Evolutionary conservation across 1,140 invertebrate species (phyloP).

Genomic region (Paraescarpia echinospica): DNA sequence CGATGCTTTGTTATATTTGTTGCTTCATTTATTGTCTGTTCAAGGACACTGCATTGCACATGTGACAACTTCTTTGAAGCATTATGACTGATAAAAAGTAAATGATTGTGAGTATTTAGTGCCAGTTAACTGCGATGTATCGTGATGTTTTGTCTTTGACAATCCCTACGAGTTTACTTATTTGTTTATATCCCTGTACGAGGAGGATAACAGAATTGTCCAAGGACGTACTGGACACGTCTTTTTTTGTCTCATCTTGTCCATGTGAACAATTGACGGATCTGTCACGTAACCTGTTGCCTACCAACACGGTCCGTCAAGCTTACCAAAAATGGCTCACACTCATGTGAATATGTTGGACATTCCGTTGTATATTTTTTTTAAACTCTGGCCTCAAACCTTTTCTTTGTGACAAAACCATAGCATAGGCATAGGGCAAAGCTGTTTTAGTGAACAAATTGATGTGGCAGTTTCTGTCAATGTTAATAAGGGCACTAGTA

Average conservation of each 20-base stretch:
- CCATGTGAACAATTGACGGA: neutral
- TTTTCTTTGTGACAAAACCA: too few relatives aligned
- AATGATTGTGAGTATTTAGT: neutral
- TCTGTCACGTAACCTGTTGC: too few relatives aligned
- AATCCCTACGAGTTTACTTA: neutral
- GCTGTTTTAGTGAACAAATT: too few relatives aligned
- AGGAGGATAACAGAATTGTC: neutral
- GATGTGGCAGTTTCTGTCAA: too few relatives aligned
- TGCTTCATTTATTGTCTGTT: too few relatives aligned
- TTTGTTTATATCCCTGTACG: neutral
- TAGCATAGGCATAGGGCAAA: too few relatives aligned
- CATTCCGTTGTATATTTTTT: too few relatives aligned
- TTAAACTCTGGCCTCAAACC: too few relatives aligned
- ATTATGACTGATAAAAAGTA: too few relatives aligned
- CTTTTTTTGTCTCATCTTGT: neutral
- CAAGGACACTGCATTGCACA: neutral
- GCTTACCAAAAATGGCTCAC: too few relatives aligned
- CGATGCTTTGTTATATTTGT: neutral
- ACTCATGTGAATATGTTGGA: too few relatives aligned
- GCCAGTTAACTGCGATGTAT: neutral
- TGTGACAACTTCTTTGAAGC: neutral
- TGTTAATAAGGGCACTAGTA: neutral
- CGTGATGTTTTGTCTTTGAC: neutral
- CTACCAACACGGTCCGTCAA: too few relatives aligned
- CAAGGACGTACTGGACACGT: neutral